Percentiles rank a stretch among this genome's conserved stretches.
Conservation (phyloP, 1,140 invertebrate species). For the Ostrea denselamellosa region DNA sequence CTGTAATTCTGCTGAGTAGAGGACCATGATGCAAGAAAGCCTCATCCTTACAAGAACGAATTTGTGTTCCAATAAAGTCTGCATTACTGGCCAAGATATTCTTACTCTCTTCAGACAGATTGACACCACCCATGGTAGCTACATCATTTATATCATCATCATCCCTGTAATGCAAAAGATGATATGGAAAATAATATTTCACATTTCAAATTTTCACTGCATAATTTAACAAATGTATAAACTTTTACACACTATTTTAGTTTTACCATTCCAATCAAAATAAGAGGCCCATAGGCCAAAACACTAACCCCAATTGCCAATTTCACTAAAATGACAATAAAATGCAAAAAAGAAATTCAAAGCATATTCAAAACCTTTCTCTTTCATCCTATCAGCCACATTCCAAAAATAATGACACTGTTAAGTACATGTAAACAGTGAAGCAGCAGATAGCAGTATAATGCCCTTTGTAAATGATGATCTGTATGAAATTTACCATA, state of each 20-base stretch:
- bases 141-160: slow-evolving; percentile 99
- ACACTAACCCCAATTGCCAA: too few species aligned
- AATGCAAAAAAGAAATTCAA: too few species aligned
- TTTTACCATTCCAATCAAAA: background rate
- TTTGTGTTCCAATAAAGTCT: slow-evolving; percentile 96
- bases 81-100: slow-evolving; percentile 94
- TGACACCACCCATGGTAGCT: slow-evolving; percentile 99
- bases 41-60: slow-evolving; percentile 97
- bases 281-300: background rate
- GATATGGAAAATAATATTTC: background rate
- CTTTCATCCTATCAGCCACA: too few species aligned
- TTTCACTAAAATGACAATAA: too few species aligned
- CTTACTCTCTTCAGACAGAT: slow-evolving; percentile 96
- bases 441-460: too few species aligned
- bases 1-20: slow-evolving; percentile 88
- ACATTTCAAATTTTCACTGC: background rate
- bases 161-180: slow-evolving; percentile 66
- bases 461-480: too few species aligned
- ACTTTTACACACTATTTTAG: too few species aligned
- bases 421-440: too few species aligned
- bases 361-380: too few species aligned
- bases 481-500: too few species aligned
- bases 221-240: too few species aligned
- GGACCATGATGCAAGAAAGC: slow-evolving; percentile 89
- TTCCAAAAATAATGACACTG: too few species aligned